A percentile compares a stretch with the other conserved stretches of the same genome.
These are phyloP conservation scores for Thyatira batis DNA, from an alignment of 2,888 invertebrate species.

Conservation along the genomic window DNA sequence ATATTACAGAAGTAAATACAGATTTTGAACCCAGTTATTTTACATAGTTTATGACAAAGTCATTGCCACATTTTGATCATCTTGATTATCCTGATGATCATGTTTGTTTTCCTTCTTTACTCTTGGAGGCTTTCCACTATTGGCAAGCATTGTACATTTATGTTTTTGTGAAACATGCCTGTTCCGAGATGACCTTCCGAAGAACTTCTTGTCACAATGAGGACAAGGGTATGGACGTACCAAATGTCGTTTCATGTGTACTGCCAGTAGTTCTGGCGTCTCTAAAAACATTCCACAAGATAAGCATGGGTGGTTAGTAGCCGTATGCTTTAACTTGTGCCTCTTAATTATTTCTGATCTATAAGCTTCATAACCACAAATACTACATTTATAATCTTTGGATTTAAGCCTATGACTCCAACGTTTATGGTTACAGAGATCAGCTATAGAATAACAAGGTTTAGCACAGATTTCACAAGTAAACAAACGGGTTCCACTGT, in stretches of 20 bases:
- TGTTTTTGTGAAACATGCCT: slow-evolving; percentile 36
- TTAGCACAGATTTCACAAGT: slow-evolving; percentile 64
- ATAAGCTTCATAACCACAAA: slow-evolving; percentile 50
- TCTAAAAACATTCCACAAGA: slow-evolving; percentile 60
- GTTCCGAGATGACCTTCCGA: slow-evolving; percentile 35
- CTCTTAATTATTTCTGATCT: slow-evolving; percentile 34
- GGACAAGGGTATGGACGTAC: slow-evolving; percentile 54
- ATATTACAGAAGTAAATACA: no score
- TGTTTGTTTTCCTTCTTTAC: not conserved
- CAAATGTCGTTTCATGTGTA: slow-evolving; percentile 56
- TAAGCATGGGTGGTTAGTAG: slow-evolving; percentile 48
- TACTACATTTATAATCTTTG: slow-evolving; percentile 46
- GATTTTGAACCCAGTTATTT: no score
- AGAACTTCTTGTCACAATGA: slow-evolving; percentile 52
- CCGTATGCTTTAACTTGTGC: slow-evolving; percentile 53
- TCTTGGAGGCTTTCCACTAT: slow-evolving; percentile 24
- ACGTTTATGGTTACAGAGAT: slow-evolving; percentile 57
- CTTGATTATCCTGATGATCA: not conserved
- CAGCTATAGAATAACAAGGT: slow-evolving; percentile 55
- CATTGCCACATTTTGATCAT: not conserved
- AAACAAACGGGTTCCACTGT: slow-evolving; percentile 51
- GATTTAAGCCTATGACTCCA: slow-evolving; percentile 44
- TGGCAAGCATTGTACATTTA: slow-evolving; percentile 11
- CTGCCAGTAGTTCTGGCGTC: slow-evolving; percentile 39
- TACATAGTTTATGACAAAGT: not conserved